Conservation (phyloP, 2,113 vertebrate species). For the Phycodurus eques region DNA sequence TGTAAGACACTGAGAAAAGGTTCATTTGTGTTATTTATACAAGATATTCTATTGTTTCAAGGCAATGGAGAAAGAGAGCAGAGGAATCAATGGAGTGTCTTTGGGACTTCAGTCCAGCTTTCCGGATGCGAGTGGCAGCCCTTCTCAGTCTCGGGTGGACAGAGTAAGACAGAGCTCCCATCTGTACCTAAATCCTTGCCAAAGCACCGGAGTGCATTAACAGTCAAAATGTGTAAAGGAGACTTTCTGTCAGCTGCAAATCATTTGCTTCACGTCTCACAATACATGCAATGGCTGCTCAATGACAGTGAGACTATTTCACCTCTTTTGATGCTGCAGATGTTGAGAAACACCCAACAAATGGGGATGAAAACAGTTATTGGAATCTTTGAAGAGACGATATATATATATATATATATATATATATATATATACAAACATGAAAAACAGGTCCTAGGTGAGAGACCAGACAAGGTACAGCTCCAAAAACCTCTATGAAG, state of each 20-base stretch:
- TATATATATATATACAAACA: no score
- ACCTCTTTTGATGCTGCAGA: background rate
- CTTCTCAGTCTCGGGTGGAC: conserved; percentile 29
- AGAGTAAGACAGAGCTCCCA: conserved; percentile 55
- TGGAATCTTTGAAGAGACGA: background rate
- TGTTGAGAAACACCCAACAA: background rate
- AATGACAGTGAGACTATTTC: background rate
- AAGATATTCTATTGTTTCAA: background rate
- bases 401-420: no score
- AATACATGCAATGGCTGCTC: conserved; percentile 10
- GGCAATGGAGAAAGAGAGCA: background rate
- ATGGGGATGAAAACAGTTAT: background rate
- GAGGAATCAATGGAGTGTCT: conserved; percentile 6
- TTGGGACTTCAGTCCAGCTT: background rate
- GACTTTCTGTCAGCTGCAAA: conserved; percentile 35
- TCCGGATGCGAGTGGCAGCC: conserved; percentile 37
- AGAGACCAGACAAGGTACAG: no score
- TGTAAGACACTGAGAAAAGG: background rate
- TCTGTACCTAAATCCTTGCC: conserved; percentile 54
- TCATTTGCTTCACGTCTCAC: background rate
- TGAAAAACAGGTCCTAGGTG: no score
- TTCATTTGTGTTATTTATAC: background rate
- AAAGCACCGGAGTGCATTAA: conserved; percentile 35
- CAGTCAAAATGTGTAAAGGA: conserved; percentile 37
- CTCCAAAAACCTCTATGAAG: no score